These are phyloP conservation scores for Nephrotoma flavescens DNA, from an alignment of 2,888 invertebrate species.

Conservation along the genomic window DNA sequence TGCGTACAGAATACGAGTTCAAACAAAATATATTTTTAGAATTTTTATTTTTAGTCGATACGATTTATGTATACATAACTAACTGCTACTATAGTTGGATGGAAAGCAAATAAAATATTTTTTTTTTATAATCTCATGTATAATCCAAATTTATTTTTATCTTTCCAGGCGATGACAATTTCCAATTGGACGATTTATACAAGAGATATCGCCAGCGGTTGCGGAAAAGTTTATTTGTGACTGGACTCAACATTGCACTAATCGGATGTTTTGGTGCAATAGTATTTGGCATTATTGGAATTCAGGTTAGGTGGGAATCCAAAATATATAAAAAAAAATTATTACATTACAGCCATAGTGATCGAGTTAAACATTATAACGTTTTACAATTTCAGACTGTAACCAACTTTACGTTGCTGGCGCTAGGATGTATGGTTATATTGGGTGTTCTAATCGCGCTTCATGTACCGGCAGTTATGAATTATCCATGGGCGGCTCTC, in stretches of 20 bases:
- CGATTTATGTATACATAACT: neutral
- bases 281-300: slow-evolving; percentile 8
- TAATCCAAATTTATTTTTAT: neutral
- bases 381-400: slow-evolving; percentile 12
- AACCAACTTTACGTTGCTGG: slow-evolving; percentile 21
- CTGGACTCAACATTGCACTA: slow-evolving; percentile 28
- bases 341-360: neutral
- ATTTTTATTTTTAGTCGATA: neutral
- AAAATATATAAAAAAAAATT: neutral
- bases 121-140: neutral
- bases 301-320: slow-evolving; percentile 1
- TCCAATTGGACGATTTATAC: slow-evolving; percentile 31
- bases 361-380: neutral
- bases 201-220: slow-evolving; percentile 32
- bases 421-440: slow-evolving; percentile 24
- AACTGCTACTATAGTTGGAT: too few species aligned
- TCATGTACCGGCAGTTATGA: slow-evolving; percentile 31
- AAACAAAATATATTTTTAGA: neutral
- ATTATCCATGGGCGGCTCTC: slow-evolving; percentile 29
- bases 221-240: slow-evolving; percentile 31
- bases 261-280: slow-evolving; percentile 29
- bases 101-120: neutral
- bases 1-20: neutral
- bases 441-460: slow-evolving; percentile 28
- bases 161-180: slow-evolving; percentile 24